Conservation (phyloP, 1,140 invertebrate genomes). For the Armadillidium nasatum region DNA sequence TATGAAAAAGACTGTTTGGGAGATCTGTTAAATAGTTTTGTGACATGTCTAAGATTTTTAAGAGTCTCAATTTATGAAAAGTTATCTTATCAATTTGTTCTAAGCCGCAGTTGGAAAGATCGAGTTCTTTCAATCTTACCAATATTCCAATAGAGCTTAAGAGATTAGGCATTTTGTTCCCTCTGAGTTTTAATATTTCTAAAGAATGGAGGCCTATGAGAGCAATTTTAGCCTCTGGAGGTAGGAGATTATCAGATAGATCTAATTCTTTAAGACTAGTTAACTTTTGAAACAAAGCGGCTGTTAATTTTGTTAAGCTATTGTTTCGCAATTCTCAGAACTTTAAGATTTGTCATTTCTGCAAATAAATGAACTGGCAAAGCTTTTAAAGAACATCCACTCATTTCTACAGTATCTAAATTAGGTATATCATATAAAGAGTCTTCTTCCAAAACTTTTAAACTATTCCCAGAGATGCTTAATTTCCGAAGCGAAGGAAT, state of each 20-base stretch:
- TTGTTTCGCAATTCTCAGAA: conserved; percentile 82
- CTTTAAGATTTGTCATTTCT: conserved; percentile 58
- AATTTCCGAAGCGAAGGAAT: conserved; percentile 57
- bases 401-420: conserved; percentile 64
- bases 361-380: conserved; percentile 55
- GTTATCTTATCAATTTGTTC: conserved; percentile 72
- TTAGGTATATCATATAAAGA: conserved; percentile 68
- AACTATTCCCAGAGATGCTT: conserved; percentile 69
- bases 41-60: conserved; percentile 67
- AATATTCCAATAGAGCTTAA: conserved; percentile 30
- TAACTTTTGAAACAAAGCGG: conserved; percentile 32
- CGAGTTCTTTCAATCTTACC: conserved; percentile 28
- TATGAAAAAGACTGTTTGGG: conserved; percentile 59
- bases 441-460: conserved; percentile 56
- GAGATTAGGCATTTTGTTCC: conserved; percentile 34
- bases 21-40: conserved; percentile 75
- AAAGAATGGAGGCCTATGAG: conserved; percentile 26
- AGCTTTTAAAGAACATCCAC: conserved; percentile 80
- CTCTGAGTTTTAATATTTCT: conserved; percentile 35
- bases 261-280: conserved; percentile 35
- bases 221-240: conserved; percentile 30
- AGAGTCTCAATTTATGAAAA: conserved; percentile 64
- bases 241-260: conserved; percentile 31
- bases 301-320: conserved; percentile 51
- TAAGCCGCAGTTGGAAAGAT: conserved; percentile 49